Evolutionary conservation across 2,888 invertebrate species (phyloP).

Genomic region (Callinectes sapidus): DNA sequence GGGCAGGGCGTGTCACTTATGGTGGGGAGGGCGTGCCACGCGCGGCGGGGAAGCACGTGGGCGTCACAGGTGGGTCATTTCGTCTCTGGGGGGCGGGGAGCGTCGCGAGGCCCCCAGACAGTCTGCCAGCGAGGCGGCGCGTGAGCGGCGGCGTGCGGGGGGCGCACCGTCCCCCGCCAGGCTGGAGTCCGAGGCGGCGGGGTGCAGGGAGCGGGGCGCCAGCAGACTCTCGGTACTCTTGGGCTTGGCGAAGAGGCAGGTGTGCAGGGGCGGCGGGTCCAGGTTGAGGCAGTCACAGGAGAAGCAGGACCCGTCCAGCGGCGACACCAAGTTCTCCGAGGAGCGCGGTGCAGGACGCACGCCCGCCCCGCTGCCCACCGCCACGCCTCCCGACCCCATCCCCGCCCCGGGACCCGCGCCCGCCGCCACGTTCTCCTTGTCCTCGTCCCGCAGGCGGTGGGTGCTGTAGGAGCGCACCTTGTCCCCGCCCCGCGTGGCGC

Average conservation of each 20-base stretch:
- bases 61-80: slow-evolving; percentile 72
- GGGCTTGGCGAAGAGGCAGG: slow-evolving; percentile 72
- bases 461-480: slow-evolving; percentile 67
- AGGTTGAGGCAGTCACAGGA: slow-evolving; percentile 71
- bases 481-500: slow-evolving; percentile 55
- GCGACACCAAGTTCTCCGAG: slow-evolving; percentile 69
- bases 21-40: not conserved
- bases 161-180: slow-evolving; percentile 64
- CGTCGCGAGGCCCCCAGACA: slow-evolving; percentile 66
- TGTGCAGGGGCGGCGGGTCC: slow-evolving; percentile 67
- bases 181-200: slow-evolving; percentile 71
- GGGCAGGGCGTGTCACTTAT: not conserved
- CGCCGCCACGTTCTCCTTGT: slow-evolving; percentile 59
- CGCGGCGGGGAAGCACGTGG: not conserved
- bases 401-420: slow-evolving; percentile 38
- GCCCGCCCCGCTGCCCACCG: slow-evolving; percentile 54
- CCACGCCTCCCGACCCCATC: not conserved
- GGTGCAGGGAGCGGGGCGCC: slow-evolving; percentile 68
- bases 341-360: slow-evolving; percentile 60
- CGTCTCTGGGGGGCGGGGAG: slow-evolving; percentile 66
- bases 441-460: slow-evolving; percentile 66
- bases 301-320: slow-evolving; percentile 71
- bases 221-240: slow-evolving; percentile 72
- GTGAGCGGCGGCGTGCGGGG: slow-evolving; percentile 63
- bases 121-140: slow-evolving; percentile 68